Evolutionary conservation across 2,797 vertebrate species (phyloP), one percentile per base, ranked within the genome.

Genomic region (Varecia variegata): DNA sequence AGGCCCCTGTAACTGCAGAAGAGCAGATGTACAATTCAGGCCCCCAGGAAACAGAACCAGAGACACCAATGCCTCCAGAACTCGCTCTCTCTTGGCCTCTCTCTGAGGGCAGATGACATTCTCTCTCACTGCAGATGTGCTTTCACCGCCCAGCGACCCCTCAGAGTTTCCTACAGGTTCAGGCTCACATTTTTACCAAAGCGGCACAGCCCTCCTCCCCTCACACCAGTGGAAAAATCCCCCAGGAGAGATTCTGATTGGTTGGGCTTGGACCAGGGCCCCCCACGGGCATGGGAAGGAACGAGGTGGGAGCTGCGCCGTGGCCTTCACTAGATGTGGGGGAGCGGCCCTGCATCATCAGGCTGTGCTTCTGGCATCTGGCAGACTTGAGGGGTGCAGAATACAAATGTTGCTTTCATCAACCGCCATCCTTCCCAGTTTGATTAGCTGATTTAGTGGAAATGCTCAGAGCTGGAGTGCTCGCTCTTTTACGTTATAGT

Each of bases 241-340:
- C 25, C 30, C 25, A 58, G 60, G 54, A 83, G 32, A 5, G 32
- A 62, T 35, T 77, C 47, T 91, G 50, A n/a, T 18, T 27, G 27
- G 54, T 43, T 23, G 54, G 54, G 54, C 5, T 1, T 32, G 23
- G 47, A 30, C 32, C 43, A 15, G 7, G 27, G 62, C 32, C 38
- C 43, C 17, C 60, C 12, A 7, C 21, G 2, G 3, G 25, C 3
- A 2, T 3, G 60, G 40, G 40, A 15, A 8, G 0, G 18, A 10
- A 32, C 17, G 73, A 62, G 54, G 25, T 2, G 17, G 27, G 10
- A 35, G 76, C 1, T 21, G 32, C 14, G 1, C 6, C 12, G 27
- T 9, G n/a, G 35, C 32, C 38, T 21, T 68, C 17, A 18, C 13
- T 6, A 12, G 77, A 9, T 1, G 13, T 2, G 20, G 30, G 10